Evolutionary conservation across 1,140 invertebrate species (phyloP).

Genomic region (Zaprionus vittiger): DNA sequence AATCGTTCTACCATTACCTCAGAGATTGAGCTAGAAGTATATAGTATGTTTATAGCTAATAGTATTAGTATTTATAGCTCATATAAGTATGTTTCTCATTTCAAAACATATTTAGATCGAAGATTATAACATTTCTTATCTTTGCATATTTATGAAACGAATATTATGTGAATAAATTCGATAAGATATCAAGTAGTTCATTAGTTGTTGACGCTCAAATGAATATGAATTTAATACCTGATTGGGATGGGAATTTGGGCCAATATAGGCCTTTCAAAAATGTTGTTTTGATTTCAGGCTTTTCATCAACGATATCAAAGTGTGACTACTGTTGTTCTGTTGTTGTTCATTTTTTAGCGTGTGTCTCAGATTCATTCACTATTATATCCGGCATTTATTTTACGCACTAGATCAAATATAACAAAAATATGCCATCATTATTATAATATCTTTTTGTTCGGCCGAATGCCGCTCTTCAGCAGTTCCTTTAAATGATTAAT

Average conservation of each 20-base stretch:
- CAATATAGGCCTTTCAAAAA: slow-evolving; percentile 15
- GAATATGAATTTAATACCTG: not conserved
- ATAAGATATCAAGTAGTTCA: not conserved
- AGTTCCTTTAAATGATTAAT: slow-evolving; percentile 78
- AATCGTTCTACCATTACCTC: not conserved
- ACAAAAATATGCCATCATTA: slow-evolving; percentile 61
- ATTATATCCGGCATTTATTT: slow-evolving; percentile 72
- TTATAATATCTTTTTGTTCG: slow-evolving; percentile 61
- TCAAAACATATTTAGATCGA: not conserved
- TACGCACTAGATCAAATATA: slow-evolving; percentile 61
- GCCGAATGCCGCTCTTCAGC: slow-evolving; percentile 47
- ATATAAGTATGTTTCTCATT: not conserved
- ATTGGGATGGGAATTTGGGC: not conserved
- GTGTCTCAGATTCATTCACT: slow-evolving; percentile 31
- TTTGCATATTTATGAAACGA: not conserved
- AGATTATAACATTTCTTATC: not conserved
- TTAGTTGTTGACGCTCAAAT: not conserved
- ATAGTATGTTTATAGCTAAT: not conserved
- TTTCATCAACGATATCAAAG: slow-evolving; percentile 3
- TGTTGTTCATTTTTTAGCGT: slow-evolving; percentile 11
- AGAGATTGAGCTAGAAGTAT: slow-evolving; percentile 22
- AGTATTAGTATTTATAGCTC: not conserved
- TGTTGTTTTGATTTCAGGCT: not conserved
- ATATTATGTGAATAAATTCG: not conserved
- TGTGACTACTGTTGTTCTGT: slow-evolving; percentile 28